phyloP scores from a whole-genome alignment of 2,113 vertebrate genomes.

The Amblyornis subalaris region DNA sequence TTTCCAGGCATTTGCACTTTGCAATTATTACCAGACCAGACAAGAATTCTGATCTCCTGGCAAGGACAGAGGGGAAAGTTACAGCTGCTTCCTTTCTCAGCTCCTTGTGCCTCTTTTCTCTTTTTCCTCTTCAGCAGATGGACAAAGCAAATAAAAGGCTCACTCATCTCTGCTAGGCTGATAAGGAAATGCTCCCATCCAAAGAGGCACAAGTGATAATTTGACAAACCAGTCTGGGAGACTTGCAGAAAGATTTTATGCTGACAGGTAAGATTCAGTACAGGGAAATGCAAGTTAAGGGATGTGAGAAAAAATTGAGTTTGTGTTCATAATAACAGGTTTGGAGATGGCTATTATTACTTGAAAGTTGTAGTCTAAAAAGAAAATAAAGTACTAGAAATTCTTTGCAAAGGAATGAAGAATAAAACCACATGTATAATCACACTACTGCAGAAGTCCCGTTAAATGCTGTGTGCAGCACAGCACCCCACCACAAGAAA shows the following conservation, averaged over 20 bases:
- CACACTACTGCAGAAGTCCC: neutral
- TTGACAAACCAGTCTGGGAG: neutral
- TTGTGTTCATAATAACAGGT: neutral
- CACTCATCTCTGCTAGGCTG: neutral
- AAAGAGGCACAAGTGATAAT: neutral
- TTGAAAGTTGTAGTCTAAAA: neutral
- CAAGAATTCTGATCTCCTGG: neutral
- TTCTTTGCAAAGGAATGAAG: neutral
- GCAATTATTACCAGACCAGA: neutral
- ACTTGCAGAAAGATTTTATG: neutral
- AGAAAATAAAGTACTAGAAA: neutral
- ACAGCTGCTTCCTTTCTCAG: neutral
- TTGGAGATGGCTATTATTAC: neutral
- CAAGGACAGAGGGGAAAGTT: neutral
- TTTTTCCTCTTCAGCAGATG: neutral
- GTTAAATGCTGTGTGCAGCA: neutral
- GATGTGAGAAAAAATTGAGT: neutral
- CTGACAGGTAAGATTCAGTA: neutral
- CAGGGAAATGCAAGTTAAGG: neutral
- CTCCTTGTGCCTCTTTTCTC: neutral
- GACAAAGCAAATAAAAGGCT: neutral
- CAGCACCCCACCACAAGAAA: neutral
- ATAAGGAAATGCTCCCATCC: neutral
- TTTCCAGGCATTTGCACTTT: neutral
- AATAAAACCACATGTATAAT: neutral